phyloP scores from a whole-genome alignment of 2,113 vertebrate genomes.

The Brachyhypopomus occidentalis region DNA sequence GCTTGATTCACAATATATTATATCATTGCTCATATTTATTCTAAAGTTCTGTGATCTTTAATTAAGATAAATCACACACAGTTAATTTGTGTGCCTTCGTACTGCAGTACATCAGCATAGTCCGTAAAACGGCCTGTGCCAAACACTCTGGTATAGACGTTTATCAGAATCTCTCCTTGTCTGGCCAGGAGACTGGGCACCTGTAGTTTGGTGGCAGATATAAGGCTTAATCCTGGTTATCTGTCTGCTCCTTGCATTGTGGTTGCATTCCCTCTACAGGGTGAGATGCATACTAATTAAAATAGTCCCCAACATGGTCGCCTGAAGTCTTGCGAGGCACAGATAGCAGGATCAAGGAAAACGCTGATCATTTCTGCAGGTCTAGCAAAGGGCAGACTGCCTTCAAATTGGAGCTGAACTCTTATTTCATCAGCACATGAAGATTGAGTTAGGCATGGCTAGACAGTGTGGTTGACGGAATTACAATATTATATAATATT shows the following conservation, averaged over 20 bases:
- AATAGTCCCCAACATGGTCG: conserved; percentile 12
- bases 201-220: conserved; percentile 43
- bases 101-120: neutral
- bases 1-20: neutral
- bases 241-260: conserved; percentile 56
- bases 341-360: conserved; percentile 34
- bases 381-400: conserved; percentile 9
- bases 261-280: conserved; percentile 39
- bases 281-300: conserved; percentile 52
- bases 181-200: conserved; percentile 19
- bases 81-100: neutral
- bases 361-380: conserved; percentile 2
- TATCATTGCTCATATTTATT: neutral
- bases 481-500: neutral
- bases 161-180: conserved; percentile 23
- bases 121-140: neutral
- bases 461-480: neutral
- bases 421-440: neutral
- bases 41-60: neutral
- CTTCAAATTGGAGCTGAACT: conserved; percentile 21
- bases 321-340: conserved; percentile 23
- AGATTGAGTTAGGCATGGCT: neutral
- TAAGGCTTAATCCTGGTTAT: conserved; percentile 63
- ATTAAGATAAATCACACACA: conserved; percentile 1
- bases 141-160: conserved; percentile 17